phyloP scores from a whole-genome alignment of 2,888 invertebrate genomes.

The Caradrina kadenii region DNA sequence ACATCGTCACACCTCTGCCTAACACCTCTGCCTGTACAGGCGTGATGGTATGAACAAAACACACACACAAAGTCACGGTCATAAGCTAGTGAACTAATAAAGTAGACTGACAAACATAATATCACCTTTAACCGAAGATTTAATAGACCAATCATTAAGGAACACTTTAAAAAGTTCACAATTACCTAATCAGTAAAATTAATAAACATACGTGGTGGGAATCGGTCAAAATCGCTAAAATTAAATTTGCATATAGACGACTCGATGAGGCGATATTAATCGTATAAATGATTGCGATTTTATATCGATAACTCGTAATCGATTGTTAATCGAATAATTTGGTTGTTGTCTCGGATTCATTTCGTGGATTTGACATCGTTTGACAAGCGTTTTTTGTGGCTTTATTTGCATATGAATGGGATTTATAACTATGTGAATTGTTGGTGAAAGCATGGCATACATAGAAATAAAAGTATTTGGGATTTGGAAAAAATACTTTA shows the following conservation, averaged over 20 bases:
- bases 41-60: too few species aligned
- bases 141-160: slow-evolving; percentile 56
- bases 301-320: slow-evolving; percentile 38
- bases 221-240: slow-evolving; percentile 47
- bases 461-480: slow-evolving; percentile 5
- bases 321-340: slow-evolving; percentile 54
- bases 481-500: background rate
- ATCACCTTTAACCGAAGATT: too few species aligned
- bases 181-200: slow-evolving; percentile 42
- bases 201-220: slow-evolving; percentile 44
- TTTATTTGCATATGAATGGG: slow-evolving; percentile 49
- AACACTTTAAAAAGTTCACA: slow-evolving; percentile 37
- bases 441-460: slow-evolving; percentile 28
- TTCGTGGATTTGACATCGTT: slow-evolving; percentile 40
- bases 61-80: too few species aligned
- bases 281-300: slow-evolving; percentile 47
- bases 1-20: too few species aligned
- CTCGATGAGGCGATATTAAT: slow-evolving; percentile 35
- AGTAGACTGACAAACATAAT: too few species aligned
- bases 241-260: slow-evolving; percentile 55
- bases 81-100: too few species aligned
- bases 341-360: slow-evolving; percentile 26
- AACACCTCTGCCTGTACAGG: too few species aligned
- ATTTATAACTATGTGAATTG: slow-evolving; percentile 6
- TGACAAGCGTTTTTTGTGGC: slow-evolving; percentile 21